Evolutionary conservation across 2,113 vertebrate species (phyloP).

Genomic region (Lota lota): DNA sequence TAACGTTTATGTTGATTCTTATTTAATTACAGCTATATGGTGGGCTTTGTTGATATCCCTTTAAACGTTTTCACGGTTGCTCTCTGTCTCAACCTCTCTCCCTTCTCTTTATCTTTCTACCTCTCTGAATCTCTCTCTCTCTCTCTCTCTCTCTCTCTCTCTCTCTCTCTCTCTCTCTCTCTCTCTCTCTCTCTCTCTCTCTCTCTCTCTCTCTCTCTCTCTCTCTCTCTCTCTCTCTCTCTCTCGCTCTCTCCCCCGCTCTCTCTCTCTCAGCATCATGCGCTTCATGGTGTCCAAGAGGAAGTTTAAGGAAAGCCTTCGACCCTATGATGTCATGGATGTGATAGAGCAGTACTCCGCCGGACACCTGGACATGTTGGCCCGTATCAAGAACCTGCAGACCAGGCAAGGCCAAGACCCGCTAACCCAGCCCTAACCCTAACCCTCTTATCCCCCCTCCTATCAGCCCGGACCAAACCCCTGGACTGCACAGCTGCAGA

Average conservation of each 20-base stretch:
- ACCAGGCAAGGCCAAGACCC: slow-evolving; percentile 81
- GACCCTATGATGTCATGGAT: slow-evolving; percentile 97
- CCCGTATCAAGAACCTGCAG: slow-evolving; percentile 97
- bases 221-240: no score
- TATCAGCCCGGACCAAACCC: background rate
- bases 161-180: no score
- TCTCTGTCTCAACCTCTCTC: no score
- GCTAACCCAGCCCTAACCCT: background rate
- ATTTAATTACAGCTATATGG: no score
- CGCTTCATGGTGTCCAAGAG: slow-evolving; percentile 95
- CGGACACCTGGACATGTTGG: slow-evolving; percentile 96
- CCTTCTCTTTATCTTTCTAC: no score
- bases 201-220: no score
- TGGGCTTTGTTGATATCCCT: no score
- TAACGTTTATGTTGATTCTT: no score
- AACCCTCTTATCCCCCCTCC: background rate
- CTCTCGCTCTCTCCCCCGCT: background rate
- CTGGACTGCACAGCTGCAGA: background rate
- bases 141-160: no score
- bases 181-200: no score
- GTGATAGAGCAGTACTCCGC: slow-evolving; percentile 98
- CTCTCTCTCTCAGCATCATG: slow-evolving; percentile 82
- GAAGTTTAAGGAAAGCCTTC: slow-evolving; percentile 97
- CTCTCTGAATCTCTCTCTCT: no score
- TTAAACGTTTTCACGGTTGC: no score